These are phyloP conservation scores for Trisateles emortualis DNA, from an alignment of 2,888 invertebrate species.

Conservation along the genomic window DNA sequence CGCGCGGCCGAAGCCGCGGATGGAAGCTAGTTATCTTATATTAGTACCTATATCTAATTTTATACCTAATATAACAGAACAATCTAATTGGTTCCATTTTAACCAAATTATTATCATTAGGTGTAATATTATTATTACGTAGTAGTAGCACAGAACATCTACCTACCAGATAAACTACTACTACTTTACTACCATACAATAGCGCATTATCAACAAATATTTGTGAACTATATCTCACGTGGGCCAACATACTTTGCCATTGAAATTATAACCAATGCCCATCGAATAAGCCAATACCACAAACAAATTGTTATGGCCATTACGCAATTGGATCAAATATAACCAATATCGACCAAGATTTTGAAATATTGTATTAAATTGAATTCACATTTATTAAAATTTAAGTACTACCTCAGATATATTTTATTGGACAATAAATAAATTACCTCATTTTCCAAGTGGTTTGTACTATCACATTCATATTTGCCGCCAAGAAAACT, in stretches of 20 bases:
- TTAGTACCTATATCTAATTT: too few species aligned
- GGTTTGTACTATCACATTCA: slow-evolving; percentile 69
- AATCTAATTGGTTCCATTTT: too few species aligned
- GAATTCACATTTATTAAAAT: background rate
- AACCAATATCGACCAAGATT: slow-evolving; percentile 45
- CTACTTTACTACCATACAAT: background rate
- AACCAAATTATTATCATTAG: too few species aligned
- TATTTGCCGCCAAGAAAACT: slow-evolving; percentile 78
- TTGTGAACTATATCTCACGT: slow-evolving; percentile 5
- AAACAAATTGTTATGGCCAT: slow-evolving; percentile 29
- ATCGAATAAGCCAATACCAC: slow-evolving; percentile 20
- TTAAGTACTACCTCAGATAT: background rate
- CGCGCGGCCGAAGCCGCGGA: too few species aligned
- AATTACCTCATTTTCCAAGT: slow-evolving; percentile 68
- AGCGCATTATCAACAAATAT: background rate
- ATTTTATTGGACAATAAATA: background rate
- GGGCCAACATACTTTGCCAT: slow-evolving; percentile 2
- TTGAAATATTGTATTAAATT: slow-evolving; percentile 9
- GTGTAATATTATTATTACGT: too few species aligned
- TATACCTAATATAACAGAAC: too few species aligned
- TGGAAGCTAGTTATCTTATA: too few species aligned
- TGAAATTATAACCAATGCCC: background rate
- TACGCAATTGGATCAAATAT: slow-evolving; percentile 53
- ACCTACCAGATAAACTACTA: too few species aligned
- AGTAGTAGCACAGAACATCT: too few species aligned